phyloP scores from a whole-genome alignment of 2,113 vertebrate genomes.

The Noctilio leporinus region DNA sequence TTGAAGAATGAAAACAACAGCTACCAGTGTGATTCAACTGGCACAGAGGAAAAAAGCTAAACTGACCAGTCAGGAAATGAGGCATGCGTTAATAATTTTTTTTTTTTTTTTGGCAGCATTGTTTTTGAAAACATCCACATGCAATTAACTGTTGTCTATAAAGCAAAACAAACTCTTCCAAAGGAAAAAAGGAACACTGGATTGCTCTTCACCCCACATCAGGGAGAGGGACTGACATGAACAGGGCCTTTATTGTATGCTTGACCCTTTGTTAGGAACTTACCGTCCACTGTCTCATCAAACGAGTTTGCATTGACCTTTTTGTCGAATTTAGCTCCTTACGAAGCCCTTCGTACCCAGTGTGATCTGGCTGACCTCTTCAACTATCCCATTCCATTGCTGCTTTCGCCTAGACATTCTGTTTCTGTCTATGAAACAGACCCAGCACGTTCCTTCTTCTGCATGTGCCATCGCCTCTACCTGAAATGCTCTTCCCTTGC shows the following conservation, averaged over 20 bases:
- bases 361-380: background rate
- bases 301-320: background rate
- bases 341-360: background rate
- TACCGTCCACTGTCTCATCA: background rate
- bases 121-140: constrained; percentile 22
- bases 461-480: background rate
- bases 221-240: background rate
- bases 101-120: constrained; percentile 7
- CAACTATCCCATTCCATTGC: accelerated
- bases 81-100: background rate
- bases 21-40: background rate
- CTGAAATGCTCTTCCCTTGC: background rate
- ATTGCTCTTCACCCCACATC: background rate
- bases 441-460: background rate
- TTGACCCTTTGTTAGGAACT: background rate
- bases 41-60: background rate
- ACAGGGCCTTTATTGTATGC: background rate
- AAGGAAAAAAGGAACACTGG: background rate
- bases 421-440: background rate
- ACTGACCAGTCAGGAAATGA: constrained; percentile 31
- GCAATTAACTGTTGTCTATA: background rate
- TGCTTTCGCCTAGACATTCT: background rate
- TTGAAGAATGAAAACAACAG: background rate
- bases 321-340: background rate
- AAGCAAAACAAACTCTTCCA: constrained; percentile 2